Conservation (phyloP, 2,797 vertebrate genomes). For the Petrocephalus sullivani region DNA sequence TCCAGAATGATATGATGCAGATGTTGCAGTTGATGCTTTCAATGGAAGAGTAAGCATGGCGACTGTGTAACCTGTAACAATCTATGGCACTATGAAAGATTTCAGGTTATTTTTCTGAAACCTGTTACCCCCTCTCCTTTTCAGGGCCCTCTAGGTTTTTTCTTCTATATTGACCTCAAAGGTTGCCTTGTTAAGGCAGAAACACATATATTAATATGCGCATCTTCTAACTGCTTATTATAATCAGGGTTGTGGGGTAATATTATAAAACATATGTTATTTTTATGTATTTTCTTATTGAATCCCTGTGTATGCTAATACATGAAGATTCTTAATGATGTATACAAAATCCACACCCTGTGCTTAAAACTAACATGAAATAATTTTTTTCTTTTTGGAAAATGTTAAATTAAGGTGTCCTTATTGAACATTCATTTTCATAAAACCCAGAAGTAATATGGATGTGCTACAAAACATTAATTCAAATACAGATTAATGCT, state of each 20-base stretch:
- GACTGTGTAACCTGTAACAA: not conserved
- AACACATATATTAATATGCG: constrained; percentile 40
- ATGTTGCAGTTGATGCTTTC: constrained; percentile 14
- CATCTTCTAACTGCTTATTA: not conserved
- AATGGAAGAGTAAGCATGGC: not conserved
- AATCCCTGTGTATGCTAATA: not conserved
- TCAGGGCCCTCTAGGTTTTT: constrained; percentile 20
- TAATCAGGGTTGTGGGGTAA: not conserved
- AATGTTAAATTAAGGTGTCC: constrained; percentile 23
- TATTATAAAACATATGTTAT: constrained; percentile 6
- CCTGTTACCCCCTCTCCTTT: not conserved
- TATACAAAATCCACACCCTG: constrained; percentile 23
- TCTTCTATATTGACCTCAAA: constrained; percentile 15
- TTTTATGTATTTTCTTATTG: constrained; percentile 28
- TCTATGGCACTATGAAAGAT: not conserved
- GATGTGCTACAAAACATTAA: not conserved
- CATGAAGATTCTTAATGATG: constrained; percentile 16
- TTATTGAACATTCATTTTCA: constrained; percentile 35
- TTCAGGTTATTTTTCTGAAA: not conserved
- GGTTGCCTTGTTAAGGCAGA: not conserved
- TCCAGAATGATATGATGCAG: not conserved
- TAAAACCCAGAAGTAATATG: not conserved
- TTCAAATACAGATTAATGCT: not conserved
- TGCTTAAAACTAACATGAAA: not conserved
- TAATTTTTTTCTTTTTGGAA: constrained; percentile 20